A percentile compares a stretch with the other conserved stretches of the same genome.
Evolutionary conservation across 2,888 invertebrate genomes (phyloP).

Genomic region (Napeogenes sylphis): DNA sequence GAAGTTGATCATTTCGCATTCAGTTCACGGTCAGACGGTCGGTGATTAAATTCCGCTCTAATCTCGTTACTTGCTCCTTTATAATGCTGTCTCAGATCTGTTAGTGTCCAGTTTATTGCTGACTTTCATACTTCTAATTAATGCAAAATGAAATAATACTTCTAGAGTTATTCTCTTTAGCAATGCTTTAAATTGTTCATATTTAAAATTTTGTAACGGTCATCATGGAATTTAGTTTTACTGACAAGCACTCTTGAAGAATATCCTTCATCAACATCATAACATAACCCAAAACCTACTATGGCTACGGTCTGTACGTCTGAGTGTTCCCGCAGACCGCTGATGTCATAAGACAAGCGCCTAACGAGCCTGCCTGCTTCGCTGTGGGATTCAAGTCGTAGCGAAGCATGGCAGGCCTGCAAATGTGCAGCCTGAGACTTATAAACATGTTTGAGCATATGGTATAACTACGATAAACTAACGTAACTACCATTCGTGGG

Average conservation of each 20-base stretch:
- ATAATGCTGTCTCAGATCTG: neutral
- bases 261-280: neutral
- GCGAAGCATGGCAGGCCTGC: neutral
- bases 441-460: neutral
- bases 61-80: constrained; percentile 13
- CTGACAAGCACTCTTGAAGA: no score
- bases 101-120: no score
- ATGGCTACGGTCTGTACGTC: constrained; percentile 8
- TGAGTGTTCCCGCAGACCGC: constrained; percentile 43
- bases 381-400: constrained; percentile 40
- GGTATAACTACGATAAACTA: neutral
- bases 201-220: no score
- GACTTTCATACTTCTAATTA: no score
- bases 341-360: constrained; percentile 62
- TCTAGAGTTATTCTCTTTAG: no score
- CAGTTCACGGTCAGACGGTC: constrained; percentile 13
- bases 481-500: neutral
- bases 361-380: constrained; percentile 45
- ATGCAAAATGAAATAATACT: no score
- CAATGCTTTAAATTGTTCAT: no score
- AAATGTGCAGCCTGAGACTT: neutral
- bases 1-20: constrained; percentile 6
- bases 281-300: neutral
- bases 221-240: no score
- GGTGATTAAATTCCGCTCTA: constrained; percentile 18